Evolutionary conservation across 2,113 vertebrate species (phyloP).

Genomic region (Oreocharis arfaki): DNA sequence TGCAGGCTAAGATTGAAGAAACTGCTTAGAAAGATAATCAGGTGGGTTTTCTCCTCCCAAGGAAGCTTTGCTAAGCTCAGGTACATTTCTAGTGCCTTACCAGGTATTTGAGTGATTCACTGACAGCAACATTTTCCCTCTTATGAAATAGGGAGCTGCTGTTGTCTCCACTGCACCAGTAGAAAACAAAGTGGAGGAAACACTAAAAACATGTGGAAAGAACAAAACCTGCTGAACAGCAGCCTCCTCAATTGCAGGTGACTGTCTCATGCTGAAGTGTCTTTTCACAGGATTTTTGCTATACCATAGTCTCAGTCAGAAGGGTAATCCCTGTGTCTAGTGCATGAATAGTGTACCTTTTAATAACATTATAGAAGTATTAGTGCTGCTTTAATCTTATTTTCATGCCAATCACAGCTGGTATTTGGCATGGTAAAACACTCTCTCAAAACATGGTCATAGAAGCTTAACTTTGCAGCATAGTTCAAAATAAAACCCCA

Average conservation of each 20-base stretch:
- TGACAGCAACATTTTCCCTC: background rate
- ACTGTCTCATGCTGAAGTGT: background rate
- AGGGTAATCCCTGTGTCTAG: background rate
- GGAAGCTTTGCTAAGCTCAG: background rate
- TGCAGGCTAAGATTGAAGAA: background rate
- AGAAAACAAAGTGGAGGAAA: background rate
- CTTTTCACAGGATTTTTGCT: background rate
- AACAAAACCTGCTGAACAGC: background rate
- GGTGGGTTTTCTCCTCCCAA: background rate
- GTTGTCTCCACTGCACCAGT: background rate
- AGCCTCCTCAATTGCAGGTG: background rate
- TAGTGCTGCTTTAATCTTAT: background rate
- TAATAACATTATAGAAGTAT: background rate
- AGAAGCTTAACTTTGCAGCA: slow-evolving; percentile 6
- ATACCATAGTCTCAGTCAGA: background rate
- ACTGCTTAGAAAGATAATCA: background rate
- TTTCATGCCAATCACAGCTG: background rate
- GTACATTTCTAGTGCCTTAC: background rate
- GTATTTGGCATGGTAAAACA: background rate
- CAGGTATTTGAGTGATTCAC: background rate
- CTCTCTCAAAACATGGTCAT: background rate
- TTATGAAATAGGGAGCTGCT: background rate
- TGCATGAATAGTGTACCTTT: background rate
- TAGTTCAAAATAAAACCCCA: background rate
- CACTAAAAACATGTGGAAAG: background rate